phyloP scores from a whole-genome alignment of 2,888 invertebrate species.

The Drosophila birchii region DNA sequence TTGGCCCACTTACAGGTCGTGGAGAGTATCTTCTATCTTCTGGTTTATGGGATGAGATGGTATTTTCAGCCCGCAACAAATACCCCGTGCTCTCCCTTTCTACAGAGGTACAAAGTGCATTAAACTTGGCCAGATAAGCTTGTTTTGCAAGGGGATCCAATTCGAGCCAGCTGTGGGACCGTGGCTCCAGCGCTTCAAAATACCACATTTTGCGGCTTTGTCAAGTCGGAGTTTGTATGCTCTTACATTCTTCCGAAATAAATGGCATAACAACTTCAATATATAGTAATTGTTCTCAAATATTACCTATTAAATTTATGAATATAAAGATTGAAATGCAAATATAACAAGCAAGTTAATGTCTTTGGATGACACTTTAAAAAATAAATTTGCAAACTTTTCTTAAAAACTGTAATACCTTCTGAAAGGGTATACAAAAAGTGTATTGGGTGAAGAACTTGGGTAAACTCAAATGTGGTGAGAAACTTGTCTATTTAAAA shows the following conservation, averaged over 20 bases:
- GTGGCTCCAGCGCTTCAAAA: neutral
- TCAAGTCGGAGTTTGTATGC: neutral
- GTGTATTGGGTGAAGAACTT: neutral
- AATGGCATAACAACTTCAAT: neutral
- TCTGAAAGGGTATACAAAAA: neutral
- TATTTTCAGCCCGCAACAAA: neutral
- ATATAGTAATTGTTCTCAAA: neutral
- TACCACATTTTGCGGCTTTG: neutral
- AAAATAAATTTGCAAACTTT: neutral
- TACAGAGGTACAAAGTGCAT: constrained; percentile 10
- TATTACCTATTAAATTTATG: neutral
- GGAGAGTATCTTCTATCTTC: neutral
- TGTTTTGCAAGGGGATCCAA: neutral
- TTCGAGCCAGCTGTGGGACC: constrained; percentile 1
- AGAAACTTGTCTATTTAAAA: neutral
- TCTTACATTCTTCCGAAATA: neutral
- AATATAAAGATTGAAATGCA: neutral
- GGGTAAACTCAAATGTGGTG: neutral
- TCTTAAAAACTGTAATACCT: neutral
- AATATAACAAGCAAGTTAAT: neutral
- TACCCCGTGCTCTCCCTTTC: neutral
- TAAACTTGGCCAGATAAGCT: constrained; percentile 3
- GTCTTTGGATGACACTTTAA: neutral
- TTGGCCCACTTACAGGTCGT: neutral
- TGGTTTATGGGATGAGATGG: neutral